These are phyloP conservation scores for Cantharis lateralis DNA, from an alignment of 2,888 invertebrate genomes.

Conservation along the genomic window DNA sequence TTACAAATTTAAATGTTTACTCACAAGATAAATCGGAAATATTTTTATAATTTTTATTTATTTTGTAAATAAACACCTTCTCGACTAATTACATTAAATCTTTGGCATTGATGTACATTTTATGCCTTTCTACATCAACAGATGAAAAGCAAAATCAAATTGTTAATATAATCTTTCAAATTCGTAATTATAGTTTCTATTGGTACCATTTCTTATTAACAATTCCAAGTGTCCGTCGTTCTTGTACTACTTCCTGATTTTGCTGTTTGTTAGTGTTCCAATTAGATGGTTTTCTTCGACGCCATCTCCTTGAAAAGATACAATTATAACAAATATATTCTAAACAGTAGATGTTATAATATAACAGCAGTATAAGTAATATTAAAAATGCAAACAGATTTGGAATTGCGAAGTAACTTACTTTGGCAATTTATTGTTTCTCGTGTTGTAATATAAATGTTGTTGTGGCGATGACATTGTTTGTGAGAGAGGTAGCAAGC, in stretches of 20 bases:
- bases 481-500: constrained; percentile 42
- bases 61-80: not conserved
- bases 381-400: not conserved
- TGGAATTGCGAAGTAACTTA: constrained; percentile 41
- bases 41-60: not conserved
- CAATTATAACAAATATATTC: not conserved
- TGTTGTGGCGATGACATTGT: constrained; percentile 39
- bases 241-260: constrained; percentile 38
- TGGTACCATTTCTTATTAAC: constrained; percentile 36
- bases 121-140: constrained; percentile 3
- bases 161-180: not conserved
- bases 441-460: constrained; percentile 39
- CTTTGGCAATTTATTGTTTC: constrained; percentile 55
- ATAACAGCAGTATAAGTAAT: not conserved
- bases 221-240: constrained; percentile 23
- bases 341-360: not conserved
- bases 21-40: not conserved
- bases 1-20: constrained; percentile 3
- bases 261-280: constrained; percentile 43
- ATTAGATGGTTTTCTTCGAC: constrained; percentile 49
- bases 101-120: constrained; percentile 12
- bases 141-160: not conserved
- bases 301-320: constrained; percentile 46
- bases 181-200: constrained; percentile 12
- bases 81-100: constrained; percentile 7